Percentiles rank a stretch among this genome's conserved stretches.
phyloP scores from a whole-genome alignment of 2,113 vertebrate genomes.

The Myodes glareolus region DNA sequence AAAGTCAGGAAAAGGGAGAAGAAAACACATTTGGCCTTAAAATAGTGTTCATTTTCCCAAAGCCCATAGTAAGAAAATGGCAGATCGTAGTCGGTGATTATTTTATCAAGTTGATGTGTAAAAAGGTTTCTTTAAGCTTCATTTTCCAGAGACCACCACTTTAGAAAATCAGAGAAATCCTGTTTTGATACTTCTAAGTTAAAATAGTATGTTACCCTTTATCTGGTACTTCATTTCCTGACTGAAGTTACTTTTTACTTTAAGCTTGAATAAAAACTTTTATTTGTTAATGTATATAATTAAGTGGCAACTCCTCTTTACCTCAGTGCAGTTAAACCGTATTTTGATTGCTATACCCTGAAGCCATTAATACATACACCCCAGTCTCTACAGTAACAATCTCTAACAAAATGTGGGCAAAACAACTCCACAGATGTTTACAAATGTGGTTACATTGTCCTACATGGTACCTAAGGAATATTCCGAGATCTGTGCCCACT shows the following conservation, averaged over 20 bases:
- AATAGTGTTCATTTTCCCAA: constrained; percentile 63
- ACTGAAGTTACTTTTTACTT: constrained; percentile 76
- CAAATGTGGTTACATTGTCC: constrained; percentile 28
- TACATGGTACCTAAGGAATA: neutral
- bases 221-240: constrained; percentile 78
- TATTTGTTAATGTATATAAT: constrained; percentile 79
- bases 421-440: constrained; percentile 59
- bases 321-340: constrained; percentile 74
- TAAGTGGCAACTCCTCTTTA: constrained; percentile 82
- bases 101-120: constrained; percentile 73
- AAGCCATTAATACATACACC: constrained; percentile 59
- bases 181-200: constrained; percentile 78
- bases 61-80: constrained; percentile 53
- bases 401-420: constrained; percentile 1
- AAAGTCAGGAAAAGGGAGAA: constrained; percentile 62
- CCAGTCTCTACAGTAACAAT: constrained; percentile 29
- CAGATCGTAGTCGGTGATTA: constrained; percentile 57
- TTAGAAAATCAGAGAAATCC: constrained; percentile 73
- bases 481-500: neutral
- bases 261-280: constrained; percentile 81
- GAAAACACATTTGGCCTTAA: constrained; percentile 77
- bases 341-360: constrained; percentile 63
- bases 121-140: constrained; percentile 63
- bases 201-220: constrained; percentile 69
- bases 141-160: constrained; percentile 75